Percentiles rank a stretch among this genome's conserved stretches.
phyloP scores from a whole-genome alignment of 2,888 invertebrate species.

The Calliphora vomitoria region DNA sequence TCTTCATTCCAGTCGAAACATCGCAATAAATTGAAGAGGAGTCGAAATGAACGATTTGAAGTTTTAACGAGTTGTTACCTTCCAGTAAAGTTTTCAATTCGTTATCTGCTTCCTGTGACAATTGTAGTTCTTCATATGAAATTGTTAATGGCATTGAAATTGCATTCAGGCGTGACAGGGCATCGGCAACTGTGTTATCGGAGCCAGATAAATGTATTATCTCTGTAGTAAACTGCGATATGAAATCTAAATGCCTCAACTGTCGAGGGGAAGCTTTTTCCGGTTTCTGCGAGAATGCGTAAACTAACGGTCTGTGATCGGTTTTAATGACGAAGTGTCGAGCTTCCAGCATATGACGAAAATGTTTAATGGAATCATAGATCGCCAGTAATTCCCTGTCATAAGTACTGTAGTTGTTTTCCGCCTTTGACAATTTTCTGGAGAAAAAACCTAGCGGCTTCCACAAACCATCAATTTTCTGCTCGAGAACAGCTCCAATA shows the following conservation, averaged over 20 bases:
- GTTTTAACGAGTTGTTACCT: constrained; percentile 53
- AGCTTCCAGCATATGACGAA: constrained; percentile 18
- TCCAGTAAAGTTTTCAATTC: constrained; percentile 50
- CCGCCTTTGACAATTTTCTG: constrained; percentile 6
- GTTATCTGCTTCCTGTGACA: constrained; percentile 35
- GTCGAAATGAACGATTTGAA: constrained; percentile 49
- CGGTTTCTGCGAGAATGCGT: constrained; percentile 69
- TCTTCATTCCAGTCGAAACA: constrained; percentile 63
- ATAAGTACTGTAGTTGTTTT: constrained; percentile 61
- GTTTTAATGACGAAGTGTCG: constrained; percentile 73
- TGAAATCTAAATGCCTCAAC: constrained; percentile 78
- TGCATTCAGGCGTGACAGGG: constrained; percentile 74
- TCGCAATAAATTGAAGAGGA: constrained; percentile 34
- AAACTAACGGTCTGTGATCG: constrained; percentile 74
- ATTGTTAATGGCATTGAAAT: constrained; percentile 46
- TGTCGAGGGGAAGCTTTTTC: constrained; percentile 76
- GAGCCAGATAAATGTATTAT: constrained; percentile 56
- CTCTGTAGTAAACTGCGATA: constrained; percentile 70
- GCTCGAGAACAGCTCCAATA: constrained; percentile 40
- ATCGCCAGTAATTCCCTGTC: constrained; percentile 68
- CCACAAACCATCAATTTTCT: constrained; percentile 52
- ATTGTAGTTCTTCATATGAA: constrained; percentile 33
- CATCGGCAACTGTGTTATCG: constrained; percentile 71
- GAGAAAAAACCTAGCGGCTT: constrained; percentile 62
- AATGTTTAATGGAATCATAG: constrained; percentile 60